Evolutionary conservation across 2,113 vertebrate species (phyloP).

Genomic region (Peucedramus taeniatus): DNA sequence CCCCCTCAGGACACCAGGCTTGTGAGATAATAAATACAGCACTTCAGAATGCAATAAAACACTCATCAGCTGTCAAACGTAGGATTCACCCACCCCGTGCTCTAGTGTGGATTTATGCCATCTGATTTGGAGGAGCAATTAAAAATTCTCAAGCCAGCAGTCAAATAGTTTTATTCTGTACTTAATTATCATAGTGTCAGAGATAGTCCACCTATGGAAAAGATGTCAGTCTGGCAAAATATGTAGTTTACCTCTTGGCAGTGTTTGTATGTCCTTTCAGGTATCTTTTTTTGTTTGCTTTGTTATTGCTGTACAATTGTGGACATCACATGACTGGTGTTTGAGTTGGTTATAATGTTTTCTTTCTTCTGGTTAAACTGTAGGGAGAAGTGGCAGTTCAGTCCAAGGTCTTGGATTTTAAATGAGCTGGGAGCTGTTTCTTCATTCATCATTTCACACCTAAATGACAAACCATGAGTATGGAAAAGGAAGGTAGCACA

Average conservation of each 20-base stretch:
- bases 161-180: neutral
- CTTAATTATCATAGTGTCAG: neutral
- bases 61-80: neutral
- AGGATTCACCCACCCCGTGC: neutral
- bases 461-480: neutral
- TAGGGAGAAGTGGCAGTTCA: neutral
- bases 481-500: neutral
- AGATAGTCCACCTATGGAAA: neutral
- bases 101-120: neutral
- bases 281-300: neutral
- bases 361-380: slow-evolving; percentile 15
- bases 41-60: neutral
- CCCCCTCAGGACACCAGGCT: neutral
- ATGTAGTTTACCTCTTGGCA: neutral
- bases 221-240: neutral
- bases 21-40: neutral
- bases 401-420: slow-evolving; percentile 30
- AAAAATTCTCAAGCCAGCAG: neutral
- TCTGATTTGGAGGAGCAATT: neutral
- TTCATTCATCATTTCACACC: neutral
- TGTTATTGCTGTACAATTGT: neutral
- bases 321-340: neutral
- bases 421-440: neutral
- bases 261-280: neutral
- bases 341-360: neutral